Conservation (phyloP, 2,888 invertebrate genomes). For the Standfussiana lucernea region DNA sequence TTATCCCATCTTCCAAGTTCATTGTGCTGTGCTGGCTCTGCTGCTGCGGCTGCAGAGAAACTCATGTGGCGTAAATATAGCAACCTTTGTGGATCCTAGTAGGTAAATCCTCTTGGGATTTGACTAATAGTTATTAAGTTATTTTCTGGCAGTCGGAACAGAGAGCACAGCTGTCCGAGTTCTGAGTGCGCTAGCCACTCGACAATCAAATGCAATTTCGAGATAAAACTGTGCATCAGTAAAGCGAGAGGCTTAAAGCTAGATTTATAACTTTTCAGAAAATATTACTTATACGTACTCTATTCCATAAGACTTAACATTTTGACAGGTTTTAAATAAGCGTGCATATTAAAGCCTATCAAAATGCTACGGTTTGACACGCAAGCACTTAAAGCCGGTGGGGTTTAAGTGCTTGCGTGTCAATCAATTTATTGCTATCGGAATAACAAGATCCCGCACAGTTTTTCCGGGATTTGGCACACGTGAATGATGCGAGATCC, state of each 20-base stretch:
- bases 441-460: background rate
- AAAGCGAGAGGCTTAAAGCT: background rate
- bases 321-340: background rate
- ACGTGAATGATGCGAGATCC: background rate
- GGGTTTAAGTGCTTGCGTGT: background rate
- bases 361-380: background rate
- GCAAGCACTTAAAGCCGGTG: background rate
- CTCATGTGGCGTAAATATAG: background rate
- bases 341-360: background rate
- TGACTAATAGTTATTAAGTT: background rate
- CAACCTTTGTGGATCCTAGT: no score
- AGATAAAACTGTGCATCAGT: conserved; percentile 2
- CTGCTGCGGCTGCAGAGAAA: background rate
- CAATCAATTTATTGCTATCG: background rate
- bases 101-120: background rate
- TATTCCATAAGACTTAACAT: background rate
- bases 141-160: background rate
- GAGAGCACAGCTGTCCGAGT: background rate
- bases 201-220: conserved; percentile 27
- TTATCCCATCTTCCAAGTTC: background rate
- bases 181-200: conserved; percentile 24
- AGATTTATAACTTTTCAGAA: background rate
- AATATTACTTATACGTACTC: background rate
- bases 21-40: background rate
- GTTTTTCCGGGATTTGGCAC: background rate